A percentile compares a stretch with the other conserved stretches of the same genome.
Evolutionary conservation across 2,888 invertebrate species (phyloP).

Genomic region (Athripsodes cinereus): DNA sequence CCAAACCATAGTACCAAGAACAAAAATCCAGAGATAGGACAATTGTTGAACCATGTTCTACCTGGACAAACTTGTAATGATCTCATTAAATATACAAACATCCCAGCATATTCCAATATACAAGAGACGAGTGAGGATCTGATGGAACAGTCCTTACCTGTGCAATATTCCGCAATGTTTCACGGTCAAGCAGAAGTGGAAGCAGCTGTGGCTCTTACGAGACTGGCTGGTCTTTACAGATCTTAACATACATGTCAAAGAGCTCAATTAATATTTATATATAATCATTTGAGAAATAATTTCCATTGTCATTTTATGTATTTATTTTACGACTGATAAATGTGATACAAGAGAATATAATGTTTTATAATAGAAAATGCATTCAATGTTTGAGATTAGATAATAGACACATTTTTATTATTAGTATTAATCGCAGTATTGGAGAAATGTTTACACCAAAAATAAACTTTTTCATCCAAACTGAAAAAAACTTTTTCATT

Average conservation of each 20-base stretch:
- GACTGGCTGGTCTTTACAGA: constrained; percentile 49
- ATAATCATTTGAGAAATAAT: constrained; percentile 16
- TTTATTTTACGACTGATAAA: constrained; percentile 26
- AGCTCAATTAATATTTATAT: constrained; percentile 14
- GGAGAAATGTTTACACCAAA: too few species aligned
- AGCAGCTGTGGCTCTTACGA: constrained; percentile 68
- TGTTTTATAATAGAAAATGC: constrained; percentile 9
- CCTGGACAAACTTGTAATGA: background rate
- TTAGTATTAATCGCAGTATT: too few species aligned
- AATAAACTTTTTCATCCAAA: too few species aligned
- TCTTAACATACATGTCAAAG: constrained; percentile 25
- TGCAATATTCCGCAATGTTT: constrained; percentile 29
- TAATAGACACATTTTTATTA: constrained; percentile 23
- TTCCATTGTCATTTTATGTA: constrained; percentile 9
- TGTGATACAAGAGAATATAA: constrained; percentile 27
- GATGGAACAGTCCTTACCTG: background rate
- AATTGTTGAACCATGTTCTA: background rate
- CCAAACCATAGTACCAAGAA: constrained; percentile 31
- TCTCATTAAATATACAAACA: constrained; percentile 11
- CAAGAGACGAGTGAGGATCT: background rate
- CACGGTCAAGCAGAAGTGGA: constrained; percentile 70
- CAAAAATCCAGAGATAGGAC: background rate
- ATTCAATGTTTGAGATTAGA: constrained; percentile 6
- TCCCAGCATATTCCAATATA: background rate
- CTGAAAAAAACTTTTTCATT: too few species aligned